Percentiles rank a stretch among this genome's conserved stretches.
These are phyloP conservation scores for Sialia sialis DNA, from an alignment of 2,113 vertebrate species.

Conservation along the genomic window DNA sequence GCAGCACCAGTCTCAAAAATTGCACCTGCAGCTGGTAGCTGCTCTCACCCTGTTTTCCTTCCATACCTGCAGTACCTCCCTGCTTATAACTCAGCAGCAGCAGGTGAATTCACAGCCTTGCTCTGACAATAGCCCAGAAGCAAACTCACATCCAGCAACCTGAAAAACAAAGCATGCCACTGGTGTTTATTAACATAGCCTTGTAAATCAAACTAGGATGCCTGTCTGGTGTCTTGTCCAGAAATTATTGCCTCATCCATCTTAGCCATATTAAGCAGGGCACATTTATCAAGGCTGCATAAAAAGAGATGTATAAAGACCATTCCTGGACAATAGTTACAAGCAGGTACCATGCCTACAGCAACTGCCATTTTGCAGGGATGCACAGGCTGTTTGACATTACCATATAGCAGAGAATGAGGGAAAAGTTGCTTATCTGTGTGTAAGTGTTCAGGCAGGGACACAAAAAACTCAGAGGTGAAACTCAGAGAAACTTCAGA, in stretches of 20 bases:
- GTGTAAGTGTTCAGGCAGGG: not conserved
- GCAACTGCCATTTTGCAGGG: not conserved
- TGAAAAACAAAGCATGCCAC: conserved; percentile 26
- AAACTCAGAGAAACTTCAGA: not conserved
- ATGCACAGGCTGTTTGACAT: not conserved
- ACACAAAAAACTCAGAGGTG: not conserved
- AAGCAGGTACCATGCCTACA: not conserved
- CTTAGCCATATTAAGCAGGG: conserved; percentile 55
- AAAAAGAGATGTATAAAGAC: conserved; percentile 15
- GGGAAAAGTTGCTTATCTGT: not conserved
- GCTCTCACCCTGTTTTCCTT: not conserved
- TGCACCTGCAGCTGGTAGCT: not conserved
- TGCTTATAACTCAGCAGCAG: not conserved
- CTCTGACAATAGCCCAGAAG: not conserved
- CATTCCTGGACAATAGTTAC: not conserved
- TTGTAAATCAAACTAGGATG: conserved; percentile 63
- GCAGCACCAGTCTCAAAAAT: fast-evolving
- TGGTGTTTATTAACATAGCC: conserved; percentile 55
- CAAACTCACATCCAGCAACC: not conserved
- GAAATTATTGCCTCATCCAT: conserved; percentile 70
- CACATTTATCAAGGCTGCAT: conserved; percentile 53
- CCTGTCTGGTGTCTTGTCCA: conserved; percentile 51
- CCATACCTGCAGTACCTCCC: not conserved
- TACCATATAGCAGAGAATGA: not conserved
- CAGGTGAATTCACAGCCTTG: not conserved